Conservation (phyloP, 2,888 invertebrate genomes). For the Cosmopolites sordidus region DNA sequence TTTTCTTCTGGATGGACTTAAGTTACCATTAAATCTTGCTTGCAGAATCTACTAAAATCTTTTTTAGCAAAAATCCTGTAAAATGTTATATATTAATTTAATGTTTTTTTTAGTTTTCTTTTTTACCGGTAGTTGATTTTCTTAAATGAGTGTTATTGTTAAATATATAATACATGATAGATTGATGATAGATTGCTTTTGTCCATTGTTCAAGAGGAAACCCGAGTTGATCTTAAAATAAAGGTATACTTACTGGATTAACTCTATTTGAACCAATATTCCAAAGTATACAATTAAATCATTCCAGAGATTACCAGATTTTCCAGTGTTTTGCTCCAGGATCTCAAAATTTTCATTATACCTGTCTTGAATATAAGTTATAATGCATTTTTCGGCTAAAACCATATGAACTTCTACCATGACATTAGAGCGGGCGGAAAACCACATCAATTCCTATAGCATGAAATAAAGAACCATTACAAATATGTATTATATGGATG, state of each 20-base stretch:
- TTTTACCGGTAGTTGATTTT: neutral
- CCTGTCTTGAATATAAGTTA: constrained; percentile 1
- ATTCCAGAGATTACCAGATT: neutral
- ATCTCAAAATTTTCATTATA: constrained; percentile 7
- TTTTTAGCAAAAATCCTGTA: constrained; percentile 40
- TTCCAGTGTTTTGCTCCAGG: constrained; percentile 4
- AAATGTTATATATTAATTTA: neutral
- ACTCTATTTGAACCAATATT: constrained; percentile 28
- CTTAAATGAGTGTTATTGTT: neutral
- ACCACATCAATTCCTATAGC: neutral
- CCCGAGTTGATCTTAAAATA: constrained; percentile 5
- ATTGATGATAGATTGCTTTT: neutral
- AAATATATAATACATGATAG: neutral
- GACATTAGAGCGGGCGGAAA: neutral
- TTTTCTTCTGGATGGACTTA: constrained; percentile 31
- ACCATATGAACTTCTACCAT: neutral
- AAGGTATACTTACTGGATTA: neutral
- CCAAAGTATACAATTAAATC: constrained; percentile 44
- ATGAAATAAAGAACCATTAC: too few species aligned
- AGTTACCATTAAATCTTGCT: constrained; percentile 31
- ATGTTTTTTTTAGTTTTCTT: neutral
- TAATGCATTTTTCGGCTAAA: neutral
- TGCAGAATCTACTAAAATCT: constrained; percentile 36
- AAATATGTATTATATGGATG: neutral
- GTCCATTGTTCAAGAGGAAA: neutral